Conservation (phyloP, 2,113 vertebrate genomes). For the Takifugu flavidus region DNA sequence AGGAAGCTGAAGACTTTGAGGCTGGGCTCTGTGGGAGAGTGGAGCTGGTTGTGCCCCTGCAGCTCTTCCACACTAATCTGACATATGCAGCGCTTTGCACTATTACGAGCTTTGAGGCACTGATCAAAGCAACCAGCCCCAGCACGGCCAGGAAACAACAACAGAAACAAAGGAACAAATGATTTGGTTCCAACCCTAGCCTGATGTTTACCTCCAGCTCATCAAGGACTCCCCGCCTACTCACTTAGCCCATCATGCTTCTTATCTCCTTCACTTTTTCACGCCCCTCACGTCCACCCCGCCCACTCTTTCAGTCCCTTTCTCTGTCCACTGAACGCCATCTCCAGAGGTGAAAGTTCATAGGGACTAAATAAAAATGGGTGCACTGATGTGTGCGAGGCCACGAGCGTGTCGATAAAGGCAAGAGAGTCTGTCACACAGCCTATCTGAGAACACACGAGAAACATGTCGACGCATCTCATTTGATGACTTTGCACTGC, state of each 20-base stretch:
- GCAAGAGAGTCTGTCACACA: too few species aligned
- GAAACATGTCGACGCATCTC: too few species aligned
- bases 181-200: slow-evolving; percentile 44
- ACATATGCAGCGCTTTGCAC: slow-evolving; percentile 55
- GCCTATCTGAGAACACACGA: too few species aligned
- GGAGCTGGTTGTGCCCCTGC: slow-evolving; percentile 41
- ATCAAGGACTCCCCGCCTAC: slow-evolving; percentile 33
- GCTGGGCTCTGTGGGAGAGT: slow-evolving; percentile 42
- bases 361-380: too few species aligned
- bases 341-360: too few species aligned
- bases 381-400: too few species aligned
- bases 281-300: neutral
- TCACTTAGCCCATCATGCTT: slow-evolving; percentile 13
- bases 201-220: slow-evolving; percentile 46
- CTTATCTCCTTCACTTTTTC: slow-evolving; percentile 1
- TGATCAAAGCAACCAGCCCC: slow-evolving; percentile 54
- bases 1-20: slow-evolving; percentile 36
- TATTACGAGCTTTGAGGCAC: slow-evolving; percentile 52
- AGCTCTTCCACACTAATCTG: slow-evolving; percentile 55
- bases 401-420: too few species aligned
- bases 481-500: too few species aligned
- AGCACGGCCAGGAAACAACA: slow-evolving; percentile 52
- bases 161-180: slow-evolving; percentile 57
- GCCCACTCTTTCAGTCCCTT: neutral
- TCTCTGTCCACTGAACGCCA: neutral